Evolutionary conservation across 2,113 vertebrate species (phyloP).

Genomic region (Zosterops lateralis): DNA sequence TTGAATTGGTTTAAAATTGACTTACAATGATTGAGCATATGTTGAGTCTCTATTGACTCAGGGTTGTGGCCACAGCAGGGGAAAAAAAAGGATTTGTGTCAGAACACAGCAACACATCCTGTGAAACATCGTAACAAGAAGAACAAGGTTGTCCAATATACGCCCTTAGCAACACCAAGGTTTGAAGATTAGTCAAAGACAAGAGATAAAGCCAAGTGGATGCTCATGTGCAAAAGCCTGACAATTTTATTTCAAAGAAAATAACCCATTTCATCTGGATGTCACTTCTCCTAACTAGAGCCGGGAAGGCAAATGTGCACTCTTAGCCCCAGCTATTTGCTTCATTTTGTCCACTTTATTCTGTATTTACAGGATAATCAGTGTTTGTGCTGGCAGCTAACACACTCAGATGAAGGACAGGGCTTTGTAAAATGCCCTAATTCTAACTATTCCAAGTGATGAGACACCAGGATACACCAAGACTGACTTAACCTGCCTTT

Average conservation of each 20-base stretch:
- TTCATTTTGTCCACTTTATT: not conserved
- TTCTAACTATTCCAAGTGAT: not conserved
- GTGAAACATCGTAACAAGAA: not conserved
- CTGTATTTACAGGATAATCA: not conserved
- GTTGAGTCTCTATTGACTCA: not conserved
- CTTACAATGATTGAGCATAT: slow-evolving; percentile 20
- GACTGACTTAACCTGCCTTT: rapidly evolving
- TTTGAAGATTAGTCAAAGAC: not conserved
- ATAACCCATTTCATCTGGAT: not conserved
- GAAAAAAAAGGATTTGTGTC: not conserved
- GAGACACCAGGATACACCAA: not conserved
- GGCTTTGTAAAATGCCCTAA: not conserved
- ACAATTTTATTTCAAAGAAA: not conserved
- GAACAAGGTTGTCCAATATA: not conserved
- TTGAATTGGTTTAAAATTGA: slow-evolving; percentile 26
- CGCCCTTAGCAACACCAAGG: not conserved
- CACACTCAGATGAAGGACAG: not conserved
- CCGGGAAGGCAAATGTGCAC: rapidly evolving
- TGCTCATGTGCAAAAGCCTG: not conserved
- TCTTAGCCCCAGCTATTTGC: not conserved
- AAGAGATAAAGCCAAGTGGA: not conserved
- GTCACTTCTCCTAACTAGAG: not conserved
- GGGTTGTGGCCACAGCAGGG: not conserved
- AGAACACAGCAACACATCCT: not conserved
- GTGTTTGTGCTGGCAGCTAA: not conserved